Conservation (phyloP, 2,797 vertebrate species). For the Chelonia mydas region DNA sequence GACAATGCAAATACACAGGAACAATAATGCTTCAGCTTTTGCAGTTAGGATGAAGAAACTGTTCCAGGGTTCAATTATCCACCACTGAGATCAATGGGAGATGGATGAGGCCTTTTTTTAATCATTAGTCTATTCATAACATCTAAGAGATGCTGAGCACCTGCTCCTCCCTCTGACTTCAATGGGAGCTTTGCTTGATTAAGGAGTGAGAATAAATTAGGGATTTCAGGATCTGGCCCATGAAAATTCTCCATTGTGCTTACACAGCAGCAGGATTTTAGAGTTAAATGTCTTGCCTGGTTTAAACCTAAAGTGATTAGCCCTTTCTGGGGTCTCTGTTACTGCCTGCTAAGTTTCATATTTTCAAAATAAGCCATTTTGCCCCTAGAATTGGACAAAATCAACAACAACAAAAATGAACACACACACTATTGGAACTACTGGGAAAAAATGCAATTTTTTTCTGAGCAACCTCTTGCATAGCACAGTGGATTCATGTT, state of each 20-base stretch:
- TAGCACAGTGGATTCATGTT: not conserved
- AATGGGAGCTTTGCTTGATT: not conserved
- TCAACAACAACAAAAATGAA: not conserved
- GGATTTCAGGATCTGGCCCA: not conserved
- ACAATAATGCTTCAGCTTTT: not conserved
- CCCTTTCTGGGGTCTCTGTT: not conserved
- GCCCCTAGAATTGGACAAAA: not conserved
- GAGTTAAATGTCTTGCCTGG: not conserved
- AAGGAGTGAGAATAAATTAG: not conserved
- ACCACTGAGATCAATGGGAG: not conserved
- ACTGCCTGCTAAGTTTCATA: not conserved
- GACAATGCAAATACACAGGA: not conserved
- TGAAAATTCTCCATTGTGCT: not conserved
- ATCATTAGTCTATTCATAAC: not conserved
- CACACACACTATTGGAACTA: not conserved
- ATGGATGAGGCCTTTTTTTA: not conserved
- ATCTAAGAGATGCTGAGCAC: not conserved
- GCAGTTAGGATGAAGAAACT: not conserved
- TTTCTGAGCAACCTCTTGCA: fast-evolving
- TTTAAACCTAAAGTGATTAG: not conserved
- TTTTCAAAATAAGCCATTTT: not conserved
- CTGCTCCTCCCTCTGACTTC: not conserved
- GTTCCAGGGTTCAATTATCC: not conserved
- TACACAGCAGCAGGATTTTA: not conserved
- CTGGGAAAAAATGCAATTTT: not conserved